Base-by-base conservation (phyloP, 1,140 invertebrate species). In the Trichoplusia ni region DNA sequence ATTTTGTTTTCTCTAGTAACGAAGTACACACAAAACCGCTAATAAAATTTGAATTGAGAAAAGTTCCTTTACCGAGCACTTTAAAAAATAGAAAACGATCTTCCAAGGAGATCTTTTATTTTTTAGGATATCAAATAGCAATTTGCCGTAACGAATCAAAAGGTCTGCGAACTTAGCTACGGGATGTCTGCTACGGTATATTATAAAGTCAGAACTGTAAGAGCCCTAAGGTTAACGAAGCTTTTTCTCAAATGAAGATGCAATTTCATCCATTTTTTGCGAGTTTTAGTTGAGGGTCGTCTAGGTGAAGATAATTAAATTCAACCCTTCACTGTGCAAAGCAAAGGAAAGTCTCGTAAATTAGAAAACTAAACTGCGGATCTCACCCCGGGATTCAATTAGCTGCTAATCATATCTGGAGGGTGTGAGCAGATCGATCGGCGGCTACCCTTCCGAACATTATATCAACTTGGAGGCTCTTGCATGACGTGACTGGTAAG, bases 341-440 rank as follows among this genome's bases (percentile, higher is more conserved):
- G 79, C 73, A 82, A 82, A 84, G 82, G 83, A 82, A 84, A 89
- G 85, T 84, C 81, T 77, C 79, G 85, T 81, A 90, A 89, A 90
- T 89, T 88, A 84, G 84, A 89, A 89, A 88, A 90, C 86, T 90
- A 90, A 90, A 90, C 88, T 88, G 70, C 73, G 82, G 79, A 88
- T 86, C 84, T 83, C 88, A 79, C 82, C 84, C 84, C 83, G 74
- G 73, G 77, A 88, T 90, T 88, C 82, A 90, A 89, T 90, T 89
- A 86, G 84, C 72, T 77, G 67, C 84, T 90, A 90, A 90, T 89
- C 86, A 90, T 89, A 90, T 90, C 81, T 88, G 78, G 80, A 87
- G 86, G 86, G 87, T 84, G 84, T 84, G 79, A 86, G 76, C 38
- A 73, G 79, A 87, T 88, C 85, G 84, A 90, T 90, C 61, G 67